Base-by-base conservation (phyloP, 2,888 invertebrate genomes). In the Mesorhabditis sp. region DNA sequence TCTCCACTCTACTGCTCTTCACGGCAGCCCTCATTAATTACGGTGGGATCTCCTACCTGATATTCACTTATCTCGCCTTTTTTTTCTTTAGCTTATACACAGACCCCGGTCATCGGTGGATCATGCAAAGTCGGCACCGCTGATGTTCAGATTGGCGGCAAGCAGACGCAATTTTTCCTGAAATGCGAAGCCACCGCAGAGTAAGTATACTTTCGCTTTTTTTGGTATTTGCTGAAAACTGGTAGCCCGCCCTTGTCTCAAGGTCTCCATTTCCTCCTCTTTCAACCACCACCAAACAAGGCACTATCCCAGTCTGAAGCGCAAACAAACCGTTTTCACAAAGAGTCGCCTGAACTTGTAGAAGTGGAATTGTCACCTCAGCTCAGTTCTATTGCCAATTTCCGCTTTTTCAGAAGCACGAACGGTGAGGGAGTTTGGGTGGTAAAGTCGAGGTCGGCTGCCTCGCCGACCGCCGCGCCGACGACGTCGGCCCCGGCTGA, bases 71-170 rank as follows among this genome's bases (percentile, higher is more conserved):
- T 28, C 28, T 28, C 28, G 15, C 42, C 15, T 68, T 50, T 65
- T 5, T 42, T 65, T 65, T 13, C 43, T 42, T 43, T 43, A 42
- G 61, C 65, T 6, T 45, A 67, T 62, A 69, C 66, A 10, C 78
- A 80, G 65, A 84, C 84, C 45, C 84, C 84, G 5, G 84, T 84
- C 15, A 84, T 84, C 68, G 84, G 84, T n/a, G 84, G 84, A 64
- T 71, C 77, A n/a, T 84, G 84, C 72, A 81, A 81, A 69, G 74
- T 82, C 28, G 82, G 82, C 15, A 78, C 82, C 15, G 77, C 80
- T 28, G 84, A 84, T 74, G 83, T 84, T 5, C 81, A 84, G 66
- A 84, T 84, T 68, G 84, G 84, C 61, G 84, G 84, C 65, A 84
- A 84, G 69, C 82, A 85, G 72, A 84, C 84, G 43, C 83, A 84